Conservation (phyloP, 2,888 invertebrate genomes). For the Cacoxenus indagator region DNA sequence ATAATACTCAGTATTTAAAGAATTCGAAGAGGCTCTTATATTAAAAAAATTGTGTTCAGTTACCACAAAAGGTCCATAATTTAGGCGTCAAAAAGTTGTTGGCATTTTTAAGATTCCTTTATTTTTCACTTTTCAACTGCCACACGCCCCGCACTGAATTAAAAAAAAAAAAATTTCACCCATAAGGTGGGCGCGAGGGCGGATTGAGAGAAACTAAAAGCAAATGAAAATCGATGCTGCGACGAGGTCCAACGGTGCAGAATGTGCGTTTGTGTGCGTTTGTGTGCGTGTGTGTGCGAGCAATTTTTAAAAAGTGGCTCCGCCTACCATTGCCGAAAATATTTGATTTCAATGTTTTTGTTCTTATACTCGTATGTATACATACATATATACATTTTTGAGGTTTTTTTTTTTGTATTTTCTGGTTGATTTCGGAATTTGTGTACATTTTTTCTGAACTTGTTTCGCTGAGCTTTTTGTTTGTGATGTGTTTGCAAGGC, state of each 20-base stretch:
- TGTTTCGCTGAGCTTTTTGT: background rate
- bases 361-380: background rate
- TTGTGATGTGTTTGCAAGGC: conserved; percentile 2
- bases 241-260: background rate
- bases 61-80: too few relatives aligned
- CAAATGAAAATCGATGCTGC: background rate
- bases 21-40: background rate
- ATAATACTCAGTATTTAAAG: background rate
- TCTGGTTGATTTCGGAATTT: background rate
- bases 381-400: background rate
- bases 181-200: background rate
- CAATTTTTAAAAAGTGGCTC: conserved; percentile 40
- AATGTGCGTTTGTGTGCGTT: conserved; percentile 16
- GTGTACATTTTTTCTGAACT: background rate
- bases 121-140: conserved; percentile 17
- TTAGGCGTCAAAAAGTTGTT: conserved; percentile 9
- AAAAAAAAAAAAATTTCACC: conserved; percentile 45
- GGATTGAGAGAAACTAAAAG: background rate
- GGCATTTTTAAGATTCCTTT: conserved; percentile 31
- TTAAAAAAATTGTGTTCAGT: too few relatives aligned
- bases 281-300: conserved; percentile 11
- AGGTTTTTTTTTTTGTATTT: background rate
- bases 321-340: conserved; percentile 24
- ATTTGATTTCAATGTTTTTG: background rate
- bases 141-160: background rate